phyloP scores from a whole-genome alignment of 2,797 vertebrate species.

The Arnoldichthys spilopterus region DNA sequence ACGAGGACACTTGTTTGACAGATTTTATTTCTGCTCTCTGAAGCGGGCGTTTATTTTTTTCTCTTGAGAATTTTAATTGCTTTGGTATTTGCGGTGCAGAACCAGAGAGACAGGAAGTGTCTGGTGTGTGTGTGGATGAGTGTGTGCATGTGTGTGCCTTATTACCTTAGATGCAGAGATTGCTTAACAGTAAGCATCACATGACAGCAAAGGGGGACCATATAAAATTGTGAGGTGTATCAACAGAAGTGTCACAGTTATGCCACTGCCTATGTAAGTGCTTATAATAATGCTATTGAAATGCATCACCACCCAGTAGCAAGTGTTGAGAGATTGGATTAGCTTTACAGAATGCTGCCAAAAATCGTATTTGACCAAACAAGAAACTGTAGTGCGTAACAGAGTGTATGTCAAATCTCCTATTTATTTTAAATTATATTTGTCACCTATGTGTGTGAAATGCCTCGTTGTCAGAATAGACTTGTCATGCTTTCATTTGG shows the following conservation, averaged over 20 bases:
- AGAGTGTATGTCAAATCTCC: too few relatives aligned
- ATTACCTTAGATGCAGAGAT: slow-evolving; percentile 21
- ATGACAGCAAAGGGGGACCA: background rate
- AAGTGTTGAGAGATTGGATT: background rate
- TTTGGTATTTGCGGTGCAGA: slow-evolving; percentile 51
- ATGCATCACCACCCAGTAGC: background rate
- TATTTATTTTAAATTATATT: too few relatives aligned
- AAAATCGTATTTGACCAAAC: too few relatives aligned
- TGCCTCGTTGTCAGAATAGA: too few relatives aligned
- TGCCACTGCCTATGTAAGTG: background rate
- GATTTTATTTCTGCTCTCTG: slow-evolving; percentile 62
- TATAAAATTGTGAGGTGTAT: background rate
- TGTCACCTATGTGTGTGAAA: too few relatives aligned
- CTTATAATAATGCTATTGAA: background rate
- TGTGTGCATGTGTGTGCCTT: background rate
- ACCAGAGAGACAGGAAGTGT: slow-evolving; percentile 13
- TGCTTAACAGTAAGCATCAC: slow-evolving; percentile 18
- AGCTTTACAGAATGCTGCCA: too few relatives aligned
- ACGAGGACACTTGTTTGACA: slow-evolving; percentile 62
- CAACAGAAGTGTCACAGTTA: background rate
- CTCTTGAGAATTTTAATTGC: slow-evolving; percentile 44
- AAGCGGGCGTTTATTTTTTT: slow-evolving; percentile 29
- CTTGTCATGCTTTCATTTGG: too few relatives aligned
- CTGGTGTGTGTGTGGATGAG: background rate
- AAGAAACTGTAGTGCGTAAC: too few relatives aligned